Evolutionary conservation across 2,888 invertebrate genomes (phyloP), one percentile per base, ranked within the genome.

Genomic region (Alviniconcha strummeri): DNA sequence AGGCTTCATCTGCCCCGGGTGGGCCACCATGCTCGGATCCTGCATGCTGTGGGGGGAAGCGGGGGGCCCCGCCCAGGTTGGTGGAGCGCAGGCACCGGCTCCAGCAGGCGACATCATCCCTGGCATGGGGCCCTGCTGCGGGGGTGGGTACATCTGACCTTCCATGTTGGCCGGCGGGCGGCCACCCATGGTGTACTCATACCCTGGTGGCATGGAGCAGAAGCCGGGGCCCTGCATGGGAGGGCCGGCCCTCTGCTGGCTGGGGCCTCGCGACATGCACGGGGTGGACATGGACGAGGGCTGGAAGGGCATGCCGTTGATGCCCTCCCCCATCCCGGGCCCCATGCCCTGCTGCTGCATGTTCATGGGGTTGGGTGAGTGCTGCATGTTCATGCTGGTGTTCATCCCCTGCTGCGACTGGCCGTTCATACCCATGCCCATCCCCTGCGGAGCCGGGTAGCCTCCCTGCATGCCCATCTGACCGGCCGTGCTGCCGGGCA

Each of bases 251-350:
- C 56, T 15, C 76, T 19, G 55, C 56, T 76, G 82, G 15, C 79
- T 60, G 7, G 60, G 60, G 52, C 78, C 78, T 15, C 83, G 57
- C 7, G 83, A 57, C 79, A 83, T 83, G 72, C 82, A 77, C 76
- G 77, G 86, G 67, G 84, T 84, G 82, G 84, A 86, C 85, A 82
- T 86, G 84, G 74, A 82, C 74, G 57, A 82, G 72, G 67, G 83
- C 84, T 79, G 83, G 82, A 67, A 82, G 11, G 64, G 77, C 77
- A 69, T 78, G 19, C 52, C 72, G 67, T 13, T 80, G 55, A 36
- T 83, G 76, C 15, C 80, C 77, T 80, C 76, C 13, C 67, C 36
- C 82, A 82, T 54, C 8, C 67, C 79, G 1, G 36, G 64, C 17
- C 69, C 67, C 82, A 76, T 76, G 54, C 67, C 82, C 13, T 74